Evolutionary conservation across 2,888 invertebrate genomes (phyloP).

Genomic region (Lypha dubia): DNA sequence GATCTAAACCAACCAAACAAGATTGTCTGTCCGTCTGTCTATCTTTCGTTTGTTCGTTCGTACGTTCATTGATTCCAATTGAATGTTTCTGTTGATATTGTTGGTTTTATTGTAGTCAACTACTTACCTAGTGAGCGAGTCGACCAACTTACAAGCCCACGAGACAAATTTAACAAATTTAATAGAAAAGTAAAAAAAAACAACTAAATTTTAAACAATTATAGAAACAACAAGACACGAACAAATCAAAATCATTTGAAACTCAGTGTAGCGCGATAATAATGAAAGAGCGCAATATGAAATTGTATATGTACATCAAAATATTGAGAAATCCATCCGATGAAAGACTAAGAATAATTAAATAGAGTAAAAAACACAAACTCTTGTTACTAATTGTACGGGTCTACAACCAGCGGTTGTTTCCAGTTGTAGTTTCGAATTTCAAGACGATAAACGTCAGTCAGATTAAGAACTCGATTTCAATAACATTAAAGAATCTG

Average conservation of each 20-base stretch:
- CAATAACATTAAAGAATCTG: too few species aligned
- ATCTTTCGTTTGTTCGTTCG: constrained; percentile 19
- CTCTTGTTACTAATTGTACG: constrained; percentile 23
- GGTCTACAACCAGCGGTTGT: neutral
- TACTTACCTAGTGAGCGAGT: constrained; percentile 68
- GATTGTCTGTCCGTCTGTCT: constrained; percentile 57
- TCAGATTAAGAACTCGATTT: too few species aligned
- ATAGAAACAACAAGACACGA: constrained; percentile 27
- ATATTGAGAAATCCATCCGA: constrained; percentile 57
- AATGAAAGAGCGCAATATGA: constrained; percentile 60
- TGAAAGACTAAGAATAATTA: constrained; percentile 34
- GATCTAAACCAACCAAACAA: constrained; percentile 73
- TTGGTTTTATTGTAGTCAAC: constrained; percentile 50
- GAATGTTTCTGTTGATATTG: constrained; percentile 31
- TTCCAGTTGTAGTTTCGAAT: too few species aligned
- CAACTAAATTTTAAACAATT: constrained; percentile 31
- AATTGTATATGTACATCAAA: constrained; percentile 57
- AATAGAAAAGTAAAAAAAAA: constrained; percentile 37
- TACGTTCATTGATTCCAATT: constrained; percentile 66
- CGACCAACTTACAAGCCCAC: constrained; percentile 70
- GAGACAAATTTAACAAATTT: constrained; percentile 57
- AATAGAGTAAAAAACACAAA: constrained; percentile 50
- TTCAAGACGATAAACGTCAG: too few species aligned
- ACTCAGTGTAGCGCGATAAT: constrained; percentile 67
- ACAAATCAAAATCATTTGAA: constrained; percentile 39